Percentiles rank a stretch among this genome's conserved stretches.
Conservation (phyloP, 2,797 vertebrate genomes). For the Diglossa cyanea region DNA sequence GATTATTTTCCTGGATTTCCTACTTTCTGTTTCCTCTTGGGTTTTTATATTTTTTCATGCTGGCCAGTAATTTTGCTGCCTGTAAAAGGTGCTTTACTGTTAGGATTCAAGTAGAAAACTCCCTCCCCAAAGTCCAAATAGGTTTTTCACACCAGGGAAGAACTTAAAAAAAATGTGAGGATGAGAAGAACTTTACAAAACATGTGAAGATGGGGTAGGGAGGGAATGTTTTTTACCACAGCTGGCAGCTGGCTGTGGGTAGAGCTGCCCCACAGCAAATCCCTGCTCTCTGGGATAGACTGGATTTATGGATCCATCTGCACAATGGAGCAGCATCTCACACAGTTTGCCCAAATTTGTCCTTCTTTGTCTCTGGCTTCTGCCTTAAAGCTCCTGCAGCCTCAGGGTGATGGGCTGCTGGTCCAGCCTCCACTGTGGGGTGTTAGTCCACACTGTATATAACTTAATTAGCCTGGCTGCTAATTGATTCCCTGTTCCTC, state of each 20-base stretch:
- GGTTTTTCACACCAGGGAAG: neutral
- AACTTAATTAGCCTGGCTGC: neutral
- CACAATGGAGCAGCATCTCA: neutral
- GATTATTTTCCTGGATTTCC: neutral
- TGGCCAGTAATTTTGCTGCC: neutral
- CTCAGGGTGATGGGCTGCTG: neutral
- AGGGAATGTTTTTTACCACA: too few relatives aligned
- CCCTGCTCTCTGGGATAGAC: accelerated
- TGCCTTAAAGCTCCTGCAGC: neutral
- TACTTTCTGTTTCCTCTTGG: neutral
- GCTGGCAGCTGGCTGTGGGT: neutral
- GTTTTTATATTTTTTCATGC: neutral
- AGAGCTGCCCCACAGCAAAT: neutral
- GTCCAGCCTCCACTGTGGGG: neutral
- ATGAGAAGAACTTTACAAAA: neutral
- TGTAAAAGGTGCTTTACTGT: neutral
- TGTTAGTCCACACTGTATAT: neutral
- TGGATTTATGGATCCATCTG: neutral
- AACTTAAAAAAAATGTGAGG: neutral
- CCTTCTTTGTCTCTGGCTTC: neutral
- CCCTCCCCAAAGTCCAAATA: neutral
- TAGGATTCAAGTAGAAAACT: neutral
- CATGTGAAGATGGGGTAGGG: neutral
- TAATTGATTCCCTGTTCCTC: neutral
- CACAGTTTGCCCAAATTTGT: neutral